phyloP scores from a whole-genome alignment of 2,888 invertebrate genomes.

The Helleia helle region DNA sequence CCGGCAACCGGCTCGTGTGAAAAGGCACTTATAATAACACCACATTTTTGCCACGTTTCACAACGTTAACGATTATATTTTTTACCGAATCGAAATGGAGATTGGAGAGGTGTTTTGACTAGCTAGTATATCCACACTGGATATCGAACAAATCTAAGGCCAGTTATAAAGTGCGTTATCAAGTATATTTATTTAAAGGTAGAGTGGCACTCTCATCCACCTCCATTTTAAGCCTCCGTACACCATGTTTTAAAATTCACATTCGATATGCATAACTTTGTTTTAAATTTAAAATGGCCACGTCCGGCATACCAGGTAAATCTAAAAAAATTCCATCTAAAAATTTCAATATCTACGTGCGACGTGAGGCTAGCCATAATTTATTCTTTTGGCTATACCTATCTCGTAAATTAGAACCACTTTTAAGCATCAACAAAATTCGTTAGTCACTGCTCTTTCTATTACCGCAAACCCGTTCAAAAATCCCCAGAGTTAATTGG shows the following conservation, averaged over 20 bases:
- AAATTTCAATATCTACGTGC: not conserved
- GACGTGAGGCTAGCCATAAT: constrained; percentile 26
- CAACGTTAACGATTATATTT: too few relatives aligned
- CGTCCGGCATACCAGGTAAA: not conserved
- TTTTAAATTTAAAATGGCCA: not conserved
- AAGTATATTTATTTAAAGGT: too few relatives aligned
- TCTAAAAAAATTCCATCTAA: not conserved
- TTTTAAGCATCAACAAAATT: constrained; percentile 46
- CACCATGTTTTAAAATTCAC: not conserved
- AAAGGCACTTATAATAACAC: too few relatives aligned
- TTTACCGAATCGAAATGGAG: too few relatives aligned
- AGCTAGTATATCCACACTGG: too few relatives aligned
- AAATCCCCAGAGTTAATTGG: constrained; percentile 48
- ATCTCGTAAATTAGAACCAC: constrained; percentile 35
- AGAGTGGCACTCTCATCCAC: too few relatives aligned
- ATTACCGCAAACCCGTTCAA: constrained; percentile 47
- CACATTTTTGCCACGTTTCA: too few relatives aligned
- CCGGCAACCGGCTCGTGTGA: too few relatives aligned
- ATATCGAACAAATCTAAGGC: too few relatives aligned
- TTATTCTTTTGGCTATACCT: constrained; percentile 39
- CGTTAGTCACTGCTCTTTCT: constrained; percentile 46
- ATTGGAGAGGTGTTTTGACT: too few relatives aligned
- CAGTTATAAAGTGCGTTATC: too few relatives aligned
- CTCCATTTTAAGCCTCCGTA: too few relatives aligned
- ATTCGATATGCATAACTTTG: not conserved